Evolutionary conservation across 1,140 invertebrate genomes (phyloP), one percentile per base, ranked within the genome.

Genomic region (Chionoecetes opilio): DNA sequence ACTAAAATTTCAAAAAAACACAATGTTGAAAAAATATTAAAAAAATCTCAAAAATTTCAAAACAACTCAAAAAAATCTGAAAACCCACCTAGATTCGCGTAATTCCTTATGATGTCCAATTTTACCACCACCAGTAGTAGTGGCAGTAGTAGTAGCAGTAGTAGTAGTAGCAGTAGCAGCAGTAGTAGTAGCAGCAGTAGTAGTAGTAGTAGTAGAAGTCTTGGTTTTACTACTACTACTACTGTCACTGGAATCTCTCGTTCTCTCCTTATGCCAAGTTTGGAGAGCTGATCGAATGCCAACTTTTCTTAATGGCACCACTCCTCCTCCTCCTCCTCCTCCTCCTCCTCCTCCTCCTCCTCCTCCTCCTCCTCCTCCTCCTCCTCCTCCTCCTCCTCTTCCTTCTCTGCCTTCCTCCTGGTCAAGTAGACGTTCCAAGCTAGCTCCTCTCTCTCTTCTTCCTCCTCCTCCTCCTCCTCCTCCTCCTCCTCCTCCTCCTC

Each of bases 281-380:
- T 95, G 94, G 9, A 94, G 32, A 14, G 93, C 93, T 2, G 93
- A 94, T 11, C 93, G 89, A 29, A 94, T 94, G 2, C 93, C 93
- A 37, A 90, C 93, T 34, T 82, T 75, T 31, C 93, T 84, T 14
- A 94, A 86, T 29, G 89, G 93, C 8, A 91, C 82, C 3, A 35
- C 46, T 31, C 21, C 21, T n/a, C 63, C n/a, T n/a, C 21, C 63
- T 35, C 35, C 46, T 32, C 29, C 82, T 92, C n/a, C 46, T 53
- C 46, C 46, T 53, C 91, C 63, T 82, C 46, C 29, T 75, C 63
- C 63, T 75, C 63, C n/a, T n/a, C n/a, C 63, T n/a, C n/a, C 90
- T 26, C 93, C 93, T 31, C 93, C 37, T 21, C 84, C 93, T n/a
- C 93, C 35, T 3, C 88, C 35, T 14, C 29, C 38, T n/a, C 63